These are phyloP conservation scores for Drosophila mayri DNA, from an alignment of 1,140 invertebrate genomes.

Conservation along the genomic window DNA sequence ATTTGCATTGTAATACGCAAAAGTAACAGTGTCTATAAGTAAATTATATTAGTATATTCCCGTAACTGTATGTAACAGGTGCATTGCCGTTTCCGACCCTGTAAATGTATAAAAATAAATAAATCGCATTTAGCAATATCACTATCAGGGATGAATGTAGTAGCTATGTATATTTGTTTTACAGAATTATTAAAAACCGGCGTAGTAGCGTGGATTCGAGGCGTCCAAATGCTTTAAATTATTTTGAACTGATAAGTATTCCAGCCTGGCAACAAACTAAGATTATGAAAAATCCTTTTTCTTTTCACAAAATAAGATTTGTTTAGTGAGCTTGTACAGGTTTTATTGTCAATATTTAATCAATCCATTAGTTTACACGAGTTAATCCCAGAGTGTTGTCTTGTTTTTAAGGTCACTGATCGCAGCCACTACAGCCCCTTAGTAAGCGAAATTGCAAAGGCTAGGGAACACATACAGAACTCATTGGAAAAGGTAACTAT, in stretches of 20 bases:
- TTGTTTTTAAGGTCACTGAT: slow-evolving; percentile 63
- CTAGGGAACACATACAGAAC: slow-evolving; percentile 89
- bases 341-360: slow-evolving; percentile 1
- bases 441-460: slow-evolving; percentile 89
- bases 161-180: background rate
- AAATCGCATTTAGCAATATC: background rate
- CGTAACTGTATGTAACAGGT: slow-evolving; percentile 30
- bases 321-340: background rate
- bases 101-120: slow-evolving; percentile 15
- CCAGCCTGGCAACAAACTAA: slow-evolving; percentile 6
- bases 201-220: background rate
- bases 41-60: background rate
- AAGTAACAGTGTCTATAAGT: slow-evolving; percentile 1
- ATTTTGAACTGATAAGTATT: background rate
- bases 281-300: no score
- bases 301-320: background rate
- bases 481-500: slow-evolving; percentile 88
- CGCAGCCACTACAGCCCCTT: slow-evolving; percentile 85
- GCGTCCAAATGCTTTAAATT: no score
- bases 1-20: background rate
- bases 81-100: slow-evolving; percentile 2
- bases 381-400: slow-evolving; percentile 34
- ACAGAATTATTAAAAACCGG: background rate
- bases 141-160: background rate
- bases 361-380: slow-evolving; percentile 10